Percentiles rank a stretch among this genome's conserved stretches.
Evolutionary conservation across 2,113 vertebrate genomes (phyloP).

Genomic region (Pelmatolapia mariae): DNA sequence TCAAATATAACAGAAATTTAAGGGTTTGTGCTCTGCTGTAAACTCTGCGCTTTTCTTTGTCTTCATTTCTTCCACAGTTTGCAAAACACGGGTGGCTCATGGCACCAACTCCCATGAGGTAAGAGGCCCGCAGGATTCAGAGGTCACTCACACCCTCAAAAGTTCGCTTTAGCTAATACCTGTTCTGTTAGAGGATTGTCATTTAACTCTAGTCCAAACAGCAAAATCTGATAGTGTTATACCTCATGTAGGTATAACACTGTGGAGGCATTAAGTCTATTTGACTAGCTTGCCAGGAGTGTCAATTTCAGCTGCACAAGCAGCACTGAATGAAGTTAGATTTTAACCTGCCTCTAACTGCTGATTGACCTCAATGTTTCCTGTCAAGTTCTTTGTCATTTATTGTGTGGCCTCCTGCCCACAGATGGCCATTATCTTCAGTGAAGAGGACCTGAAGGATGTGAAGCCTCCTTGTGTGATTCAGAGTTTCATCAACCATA

Average conservation of each 20-base stretch:
- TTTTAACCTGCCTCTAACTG: background rate
- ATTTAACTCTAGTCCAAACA: constrained; percentile 37
- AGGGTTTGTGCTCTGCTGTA: background rate
- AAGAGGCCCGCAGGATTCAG: constrained; percentile 49
- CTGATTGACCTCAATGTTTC: background rate
- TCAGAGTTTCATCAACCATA: constrained; percentile 99
- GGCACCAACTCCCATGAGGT: constrained; percentile 99
- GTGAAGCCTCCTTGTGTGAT: constrained; percentile 92
- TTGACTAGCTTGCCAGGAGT: background rate
- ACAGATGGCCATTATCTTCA: constrained; percentile 99
- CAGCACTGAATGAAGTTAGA: background rate
- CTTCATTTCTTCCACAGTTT: constrained; percentile 77
- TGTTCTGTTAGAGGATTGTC: background rate
- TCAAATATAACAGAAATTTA: background rate
- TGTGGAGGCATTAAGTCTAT: background rate
- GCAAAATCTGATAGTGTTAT: background rate
- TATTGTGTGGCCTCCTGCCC: background rate
- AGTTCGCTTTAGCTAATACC: constrained; percentile 3
- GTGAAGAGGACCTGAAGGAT: constrained; percentile 88
- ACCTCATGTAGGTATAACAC: background rate
- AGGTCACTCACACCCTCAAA: constrained; percentile 20
- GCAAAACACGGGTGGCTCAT: constrained; percentile 98
- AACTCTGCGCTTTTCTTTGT: background rate
- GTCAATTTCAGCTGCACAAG: background rate
- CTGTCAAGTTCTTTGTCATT: background rate